A percentile compares a stretch with the other conserved stretches of the same genome.
Evolutionary conservation across 1,140 invertebrate genomes (phyloP).

Genomic region (Portunus trituberculatus): DNA sequence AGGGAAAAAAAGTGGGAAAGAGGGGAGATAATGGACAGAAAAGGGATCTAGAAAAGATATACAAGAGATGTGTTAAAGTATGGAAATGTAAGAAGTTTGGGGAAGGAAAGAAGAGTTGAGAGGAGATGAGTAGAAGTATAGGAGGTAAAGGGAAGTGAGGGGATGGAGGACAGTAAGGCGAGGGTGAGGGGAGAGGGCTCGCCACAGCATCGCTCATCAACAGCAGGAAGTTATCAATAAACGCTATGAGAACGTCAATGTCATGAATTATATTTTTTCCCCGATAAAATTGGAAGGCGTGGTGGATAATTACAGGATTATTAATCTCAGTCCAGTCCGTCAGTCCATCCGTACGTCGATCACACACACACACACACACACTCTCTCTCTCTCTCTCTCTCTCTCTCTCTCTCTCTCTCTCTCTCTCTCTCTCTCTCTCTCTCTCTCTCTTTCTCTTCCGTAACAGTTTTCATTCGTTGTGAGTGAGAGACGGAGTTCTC

Average conservation of each 20-base stretch:
- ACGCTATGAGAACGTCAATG: slow-evolving; percentile 20
- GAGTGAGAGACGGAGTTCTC: background rate
- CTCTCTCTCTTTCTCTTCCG: background rate
- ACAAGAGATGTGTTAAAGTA: background rate
- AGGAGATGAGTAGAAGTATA: background rate
- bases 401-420: slow-evolving; percentile 20
- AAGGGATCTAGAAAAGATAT: background rate
- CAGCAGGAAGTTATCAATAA: slow-evolving; percentile 22
- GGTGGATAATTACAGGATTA: slow-evolving; percentile 22
- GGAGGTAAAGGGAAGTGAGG: background rate
- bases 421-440: slow-evolving; percentile 20
- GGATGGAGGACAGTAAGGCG: background rate
- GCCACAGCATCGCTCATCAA: background rate
- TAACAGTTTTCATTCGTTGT: background rate
- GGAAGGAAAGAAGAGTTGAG: background rate
- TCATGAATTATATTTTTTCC: slow-evolving; percentile 24
- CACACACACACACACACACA: background rate
- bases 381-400: background rate
- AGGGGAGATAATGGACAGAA: background rate
- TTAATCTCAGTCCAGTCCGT: background rate
- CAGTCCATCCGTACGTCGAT: background rate
- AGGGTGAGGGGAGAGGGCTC: background rate
- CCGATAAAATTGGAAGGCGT: slow-evolving; percentile 10
- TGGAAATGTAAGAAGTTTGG: background rate
- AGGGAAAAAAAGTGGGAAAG: background rate